A percentile compares a stretch with the other conserved stretches of the same genome.
Conservation (phyloP, 2,888 invertebrate genomes). For the Chaitophorus viminalis region DNA sequence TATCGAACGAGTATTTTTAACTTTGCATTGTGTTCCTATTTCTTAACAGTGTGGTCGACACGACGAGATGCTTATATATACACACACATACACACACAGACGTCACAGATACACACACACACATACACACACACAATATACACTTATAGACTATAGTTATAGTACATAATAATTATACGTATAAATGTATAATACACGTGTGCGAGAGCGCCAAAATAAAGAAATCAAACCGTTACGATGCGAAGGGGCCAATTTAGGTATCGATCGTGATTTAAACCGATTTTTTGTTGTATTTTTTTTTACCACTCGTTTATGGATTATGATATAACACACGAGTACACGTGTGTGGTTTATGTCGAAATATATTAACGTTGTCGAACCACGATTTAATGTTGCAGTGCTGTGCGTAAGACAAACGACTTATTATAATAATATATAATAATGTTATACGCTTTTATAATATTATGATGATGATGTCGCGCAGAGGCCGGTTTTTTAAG, state of each 20-base stretch:
- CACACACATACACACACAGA: too few species aligned
- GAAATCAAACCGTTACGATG: background rate
- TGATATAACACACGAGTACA: background rate
- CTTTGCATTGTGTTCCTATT: background rate
- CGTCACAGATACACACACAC: too few species aligned
- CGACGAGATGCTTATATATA: background rate
- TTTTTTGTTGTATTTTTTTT: background rate
- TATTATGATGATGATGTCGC: background rate
- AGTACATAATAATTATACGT: too few species aligned
- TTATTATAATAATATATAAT: slow-evolving; percentile 17
- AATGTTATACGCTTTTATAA: background rate
- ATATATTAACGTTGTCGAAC: slow-evolving; percentile 19
- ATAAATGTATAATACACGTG: too few species aligned
- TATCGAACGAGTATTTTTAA: slow-evolving; percentile 1
- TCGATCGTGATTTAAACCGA: slow-evolving; percentile 27
- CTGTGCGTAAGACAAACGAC: background rate
- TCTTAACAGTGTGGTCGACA: background rate
- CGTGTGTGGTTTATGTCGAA: slow-evolving; percentile 28
- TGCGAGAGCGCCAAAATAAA: background rate
- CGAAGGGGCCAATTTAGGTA: slow-evolving; percentile 6
- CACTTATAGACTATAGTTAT: too few species aligned
- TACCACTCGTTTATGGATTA: background rate
- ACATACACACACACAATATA: too few species aligned
- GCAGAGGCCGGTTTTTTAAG: background rate
- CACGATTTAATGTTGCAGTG: slow-evolving; percentile 18